These are phyloP conservation scores for Agonopterix alstromeriana DNA, from an alignment of 2,888 invertebrate genomes.

Conservation along the genomic window DNA sequence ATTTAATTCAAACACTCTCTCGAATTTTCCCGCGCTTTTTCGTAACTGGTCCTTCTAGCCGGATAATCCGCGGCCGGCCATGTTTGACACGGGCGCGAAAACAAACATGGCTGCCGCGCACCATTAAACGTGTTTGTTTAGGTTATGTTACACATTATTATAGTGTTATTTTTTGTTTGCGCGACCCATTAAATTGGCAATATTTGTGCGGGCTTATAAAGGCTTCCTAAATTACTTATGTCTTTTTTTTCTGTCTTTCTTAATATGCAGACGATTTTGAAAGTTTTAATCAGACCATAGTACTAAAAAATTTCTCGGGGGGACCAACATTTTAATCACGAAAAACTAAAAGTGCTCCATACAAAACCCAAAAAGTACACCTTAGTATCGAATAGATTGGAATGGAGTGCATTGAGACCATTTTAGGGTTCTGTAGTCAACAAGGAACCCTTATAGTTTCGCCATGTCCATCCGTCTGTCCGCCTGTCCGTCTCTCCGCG, in stretches of 20 bases:
- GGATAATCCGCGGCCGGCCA: conserved; percentile 54
- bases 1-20: not conserved
- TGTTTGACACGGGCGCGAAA: conserved; percentile 59
- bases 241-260: not conserved
- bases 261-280: too few species aligned
- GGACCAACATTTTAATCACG: too few species aligned
- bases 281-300: too few species aligned
- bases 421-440: too few species aligned
- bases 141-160: conserved; percentile 61
- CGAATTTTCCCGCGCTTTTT: conserved; percentile 21
- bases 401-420: too few species aligned
- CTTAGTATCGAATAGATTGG: too few species aligned
- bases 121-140: conserved; percentile 62
- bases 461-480: too few species aligned
- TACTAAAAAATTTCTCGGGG: too few species aligned
- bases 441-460: too few species aligned
- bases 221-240: not conserved
- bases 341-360: too few species aligned
- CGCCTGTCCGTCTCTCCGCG: too few species aligned
- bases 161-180: conserved; percentile 37
- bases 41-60: conserved; percentile 19
- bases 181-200: conserved; percentile 15
- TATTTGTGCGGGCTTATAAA: conserved; percentile 3
- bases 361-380: too few species aligned
- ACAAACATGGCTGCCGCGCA: conserved; percentile 43